Conservation (phyloP, 1,140 invertebrate genomes). For the Chrysopa pallens region DNA sequence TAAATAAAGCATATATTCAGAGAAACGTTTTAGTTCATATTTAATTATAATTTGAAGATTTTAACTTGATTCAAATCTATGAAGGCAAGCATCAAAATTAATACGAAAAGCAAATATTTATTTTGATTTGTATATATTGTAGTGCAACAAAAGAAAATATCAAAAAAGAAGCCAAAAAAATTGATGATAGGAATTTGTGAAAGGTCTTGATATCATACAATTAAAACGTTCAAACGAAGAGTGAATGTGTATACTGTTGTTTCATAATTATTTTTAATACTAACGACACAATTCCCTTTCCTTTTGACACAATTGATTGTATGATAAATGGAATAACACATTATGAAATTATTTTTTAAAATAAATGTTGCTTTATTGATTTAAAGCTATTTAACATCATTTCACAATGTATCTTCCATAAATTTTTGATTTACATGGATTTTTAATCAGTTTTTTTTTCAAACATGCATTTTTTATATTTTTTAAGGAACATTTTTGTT, state of each 20-base stretch:
- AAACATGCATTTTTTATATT: not conserved
- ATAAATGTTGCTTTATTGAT: constrained; percentile 33
- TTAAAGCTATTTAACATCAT: constrained; percentile 24
- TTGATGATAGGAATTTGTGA: no score
- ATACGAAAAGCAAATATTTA: no score
- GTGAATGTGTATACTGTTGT: constrained; percentile 3
- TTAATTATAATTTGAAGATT: no score
- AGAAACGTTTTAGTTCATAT: no score
- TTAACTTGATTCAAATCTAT: no score
- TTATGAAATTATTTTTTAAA: constrained; percentile 36
- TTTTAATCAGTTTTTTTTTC: not conserved
- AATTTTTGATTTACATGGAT: not conserved
- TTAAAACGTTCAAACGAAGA: not conserved
- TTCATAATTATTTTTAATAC: not conserved
- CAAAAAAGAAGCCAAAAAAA: no score
- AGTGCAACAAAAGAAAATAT: no score
- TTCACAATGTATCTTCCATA: constrained; percentile 37
- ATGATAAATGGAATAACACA: constrained; percentile 35
- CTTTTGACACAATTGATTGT: constrained; percentile 10
- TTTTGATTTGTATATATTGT: no score
- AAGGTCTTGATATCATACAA: no score
- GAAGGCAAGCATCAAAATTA: no score
- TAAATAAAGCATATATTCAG: no score
- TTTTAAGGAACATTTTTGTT: not conserved
- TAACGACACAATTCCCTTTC: no score